Evolutionary conservation across 2,113 vertebrate species (phyloP).

Genomic region (Nothoprocta pentlandii): DNA sequence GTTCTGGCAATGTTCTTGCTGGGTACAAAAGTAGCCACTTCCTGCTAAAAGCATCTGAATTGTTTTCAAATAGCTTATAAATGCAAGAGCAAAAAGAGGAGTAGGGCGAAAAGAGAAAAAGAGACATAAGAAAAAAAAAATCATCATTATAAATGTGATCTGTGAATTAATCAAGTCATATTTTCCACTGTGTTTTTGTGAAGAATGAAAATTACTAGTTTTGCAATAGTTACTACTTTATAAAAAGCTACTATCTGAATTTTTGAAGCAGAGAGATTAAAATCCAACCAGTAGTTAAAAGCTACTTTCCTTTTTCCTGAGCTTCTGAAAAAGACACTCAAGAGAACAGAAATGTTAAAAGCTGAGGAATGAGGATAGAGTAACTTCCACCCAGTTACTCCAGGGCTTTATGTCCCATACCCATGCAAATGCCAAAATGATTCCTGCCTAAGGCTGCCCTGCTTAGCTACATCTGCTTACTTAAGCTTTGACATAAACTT

Average conservation of each 20-base stretch:
- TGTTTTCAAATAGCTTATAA: slow-evolving; percentile 32
- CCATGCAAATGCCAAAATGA: background rate
- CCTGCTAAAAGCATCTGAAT: slow-evolving; percentile 46
- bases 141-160: background rate
- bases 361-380: background rate
- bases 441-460: background rate
- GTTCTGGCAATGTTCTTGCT: slow-evolving; percentile 23
- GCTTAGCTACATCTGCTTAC: background rate
- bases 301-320: slow-evolving; percentile 13
- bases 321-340: background rate
- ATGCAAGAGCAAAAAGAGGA: background rate
- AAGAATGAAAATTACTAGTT: slow-evolving; percentile 43
- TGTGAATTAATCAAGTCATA: slow-evolving; percentile 23
- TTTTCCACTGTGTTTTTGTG: background rate
- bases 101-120: background rate
- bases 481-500: background rate
- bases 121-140: background rate
- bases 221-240: slow-evolving; percentile 27
- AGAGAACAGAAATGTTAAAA: background rate
- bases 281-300: slow-evolving; percentile 39
- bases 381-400: background rate
- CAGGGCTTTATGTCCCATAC: background rate
- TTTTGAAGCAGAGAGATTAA: slow-evolving; percentile 51
- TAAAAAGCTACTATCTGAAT: slow-evolving; percentile 47
- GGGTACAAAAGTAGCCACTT: background rate